Base-by-base conservation (phyloP, 2,797 vertebrate genomes). In the Halcyon smyrnensis region DNA sequence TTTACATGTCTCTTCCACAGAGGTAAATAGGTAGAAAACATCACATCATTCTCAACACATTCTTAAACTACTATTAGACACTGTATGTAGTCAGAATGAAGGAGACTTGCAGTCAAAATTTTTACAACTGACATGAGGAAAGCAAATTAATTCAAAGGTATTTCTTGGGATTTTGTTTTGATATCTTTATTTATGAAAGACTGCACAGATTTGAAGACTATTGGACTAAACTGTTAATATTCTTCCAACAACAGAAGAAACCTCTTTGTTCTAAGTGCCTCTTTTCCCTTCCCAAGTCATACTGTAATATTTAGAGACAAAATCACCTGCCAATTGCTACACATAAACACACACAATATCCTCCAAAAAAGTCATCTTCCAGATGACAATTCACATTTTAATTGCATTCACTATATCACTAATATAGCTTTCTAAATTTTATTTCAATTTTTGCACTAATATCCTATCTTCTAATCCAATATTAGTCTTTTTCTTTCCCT, bases 241-340 rank as follows among this genome's bases (percentile, higher is more conserved):
- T 83, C 74, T 62, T 51, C 28, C 48, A 90, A 39, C 9, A 82
- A 41, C 2, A 48, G 18, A 87, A 81, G 9, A 92, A 89, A 59
- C 1, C n/a, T 4, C 39, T 69, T 56, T 59, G n/a, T 46, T 6
- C 1, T 5, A 83, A 65, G 34, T 0, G 1, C 4, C 21, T 25
- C 24, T 65, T 20, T 54, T 36, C 59, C 30, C 16, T 78, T 91
- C 48, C 19, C 17, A 45, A 75, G 17, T 11, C 15, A 37, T 15
- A 46, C 7, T 8, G 1, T n/a, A 53, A n/a, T 50, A 63, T 50
- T 80, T 37, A 39, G 13, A 75, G 21, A 86, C 4, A 11, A 84
- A 81, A 59, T 56, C 21, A 57, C 7, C 20, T 73, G 7, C 19
- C 23, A 69, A 16, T 32, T 81, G 17, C 12, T 74, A 43, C 3